A percentile compares a stretch with the other conserved stretches of the same genome.
phyloP scores from a whole-genome alignment of 2,797 vertebrate species.

The Gymnoscopelus microlampas region DNA sequence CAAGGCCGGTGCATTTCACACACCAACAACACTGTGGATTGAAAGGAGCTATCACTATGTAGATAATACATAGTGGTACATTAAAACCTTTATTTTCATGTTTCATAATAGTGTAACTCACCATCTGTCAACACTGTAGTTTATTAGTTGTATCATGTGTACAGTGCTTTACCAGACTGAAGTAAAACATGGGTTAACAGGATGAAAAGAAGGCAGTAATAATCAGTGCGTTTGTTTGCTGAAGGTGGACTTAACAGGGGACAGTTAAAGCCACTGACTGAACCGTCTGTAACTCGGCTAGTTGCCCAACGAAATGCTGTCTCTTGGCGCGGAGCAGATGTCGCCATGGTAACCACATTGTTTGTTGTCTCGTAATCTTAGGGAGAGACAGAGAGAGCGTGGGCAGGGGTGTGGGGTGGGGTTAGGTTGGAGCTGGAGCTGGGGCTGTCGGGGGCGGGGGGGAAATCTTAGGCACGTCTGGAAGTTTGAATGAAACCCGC shows the following conservation, averaged over 20 bases:
- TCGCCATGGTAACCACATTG: constrained; percentile 77
- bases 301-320: constrained; percentile 41
- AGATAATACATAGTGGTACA: too few relatives aligned
- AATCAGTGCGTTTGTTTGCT: constrained; percentile 30
- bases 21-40: too few relatives aligned
- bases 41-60: too few relatives aligned
- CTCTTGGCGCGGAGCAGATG: constrained; percentile 42
- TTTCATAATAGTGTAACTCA: too few relatives aligned
- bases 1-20: too few relatives aligned
- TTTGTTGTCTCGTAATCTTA: constrained; percentile 70
- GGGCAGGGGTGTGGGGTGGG: constrained; percentile 2
- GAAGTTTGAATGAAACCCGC: constrained; percentile 48
- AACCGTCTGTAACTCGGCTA: constrained; percentile 51
- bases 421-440: background rate
- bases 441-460: background rate
- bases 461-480: constrained; percentile 64
- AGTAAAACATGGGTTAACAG: too few relatives aligned
- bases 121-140: too few relatives aligned
- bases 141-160: too few relatives aligned
- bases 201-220: background rate
- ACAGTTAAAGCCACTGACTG: constrained; percentile 18
- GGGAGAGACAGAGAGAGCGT: constrained; percentile 10
- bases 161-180: too few relatives aligned
- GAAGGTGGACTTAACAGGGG: constrained; percentile 28
- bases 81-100: too few relatives aligned